Base-by-base conservation (phyloP, 2,888 invertebrate genomes). In the Girardia tigrina region DNA sequence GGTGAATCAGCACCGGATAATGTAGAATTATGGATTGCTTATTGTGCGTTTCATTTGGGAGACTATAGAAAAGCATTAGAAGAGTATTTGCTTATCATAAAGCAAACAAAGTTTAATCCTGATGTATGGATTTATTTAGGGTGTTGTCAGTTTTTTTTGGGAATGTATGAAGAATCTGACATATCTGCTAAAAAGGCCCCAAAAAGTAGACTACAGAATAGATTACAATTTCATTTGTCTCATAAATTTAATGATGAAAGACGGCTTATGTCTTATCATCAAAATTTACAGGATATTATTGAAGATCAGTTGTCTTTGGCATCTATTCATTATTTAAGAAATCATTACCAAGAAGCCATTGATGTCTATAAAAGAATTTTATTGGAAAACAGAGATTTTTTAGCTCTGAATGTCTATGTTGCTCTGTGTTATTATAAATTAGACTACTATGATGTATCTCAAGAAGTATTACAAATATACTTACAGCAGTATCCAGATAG, bases 281-380 rank as follows among this genome's bases (percentile, higher is more conserved):
- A 91, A 76, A 88, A 89, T 42, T 86, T 97, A 42, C 89, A 91
- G 76, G 92, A 93, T 81, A 88, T 90, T 6, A 88, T 93, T 0
- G 94, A 95, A 83, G 95, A 98, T 86, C 94, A 95, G 84, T 87
- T 98, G 42, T 92, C 93, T 80, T 85, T 97, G 75, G 97, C 97
- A 0, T 92, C 95, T 0, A 91, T 98, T 79, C 95, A 98, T 83
- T 98, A 94, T 82, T 87, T 97, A 76, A 88, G 95, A 75, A 91
- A 91, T 4, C 97, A 98, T 84, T 98, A 95, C 83, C 94, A 95
- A 83, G 97, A 98, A 84, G 95, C 98, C 71, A 94, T 97, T 78
- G 95, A 97, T 83, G 92, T 97, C 78, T 98, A 98, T 83, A 98
- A 97, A 84, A 88, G 92, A 77, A 88, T 97, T 75, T 86, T 97